Conservation (phyloP, 2,797 vertebrate species). For the Tauraco hartlaubi region DNA sequence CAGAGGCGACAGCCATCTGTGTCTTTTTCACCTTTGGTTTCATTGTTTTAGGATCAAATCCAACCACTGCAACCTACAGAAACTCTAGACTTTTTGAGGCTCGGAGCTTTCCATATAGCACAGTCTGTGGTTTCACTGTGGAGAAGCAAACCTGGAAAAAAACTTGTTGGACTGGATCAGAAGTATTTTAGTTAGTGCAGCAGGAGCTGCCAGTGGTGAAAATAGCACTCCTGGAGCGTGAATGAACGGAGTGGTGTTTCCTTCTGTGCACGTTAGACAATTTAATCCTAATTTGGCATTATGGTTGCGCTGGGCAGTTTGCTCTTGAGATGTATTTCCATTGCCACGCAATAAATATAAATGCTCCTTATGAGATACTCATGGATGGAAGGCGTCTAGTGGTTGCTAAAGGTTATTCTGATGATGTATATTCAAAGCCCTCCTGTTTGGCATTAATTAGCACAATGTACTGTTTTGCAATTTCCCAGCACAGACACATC, state of each 20-base stretch:
- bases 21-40: conserved; percentile 55
- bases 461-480: conserved; percentile 53
- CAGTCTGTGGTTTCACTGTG: conserved; percentile 45
- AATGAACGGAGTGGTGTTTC: conserved; percentile 26
- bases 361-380: conserved; percentile 12
- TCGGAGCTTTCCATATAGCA: conserved; percentile 39
- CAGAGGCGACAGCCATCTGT: conserved; percentile 57
- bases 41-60: conserved; percentile 69
- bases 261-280: not conserved
- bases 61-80: conserved; percentile 50
- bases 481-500: conserved; percentile 57
- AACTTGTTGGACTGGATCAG: conserved; percentile 13
- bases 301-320: not conserved
- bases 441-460: conserved; percentile 61
- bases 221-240: conserved; percentile 14
- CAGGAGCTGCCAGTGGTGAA: conserved; percentile 54
- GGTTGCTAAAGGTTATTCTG: conserved; percentile 41
- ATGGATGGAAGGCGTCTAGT: conserved; percentile 15
- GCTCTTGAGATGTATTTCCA: not conserved
- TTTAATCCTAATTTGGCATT: not conserved
- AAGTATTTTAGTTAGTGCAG: conserved; percentile 39
- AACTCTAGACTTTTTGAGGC: conserved; percentile 47
- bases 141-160: conserved; percentile 60
- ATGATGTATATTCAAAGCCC: conserved; percentile 31
- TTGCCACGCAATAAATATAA: conserved; percentile 18